phyloP scores from a whole-genome alignment of 2,113 vertebrate genomes.

The Pheucticus melanocephalus region DNA sequence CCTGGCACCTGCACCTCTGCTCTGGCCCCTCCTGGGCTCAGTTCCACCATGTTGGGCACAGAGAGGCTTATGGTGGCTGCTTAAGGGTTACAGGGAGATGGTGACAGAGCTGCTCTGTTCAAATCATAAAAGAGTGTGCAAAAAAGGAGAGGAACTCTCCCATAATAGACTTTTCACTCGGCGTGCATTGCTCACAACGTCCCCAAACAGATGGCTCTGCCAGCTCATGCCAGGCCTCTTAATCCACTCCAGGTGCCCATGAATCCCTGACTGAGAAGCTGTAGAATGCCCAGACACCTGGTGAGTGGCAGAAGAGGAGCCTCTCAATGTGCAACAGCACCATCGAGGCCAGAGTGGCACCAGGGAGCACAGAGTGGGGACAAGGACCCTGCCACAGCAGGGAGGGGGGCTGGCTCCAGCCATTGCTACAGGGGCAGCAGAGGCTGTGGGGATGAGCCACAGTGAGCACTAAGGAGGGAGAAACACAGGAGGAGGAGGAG shows the following conservation, averaged over 20 bases:
- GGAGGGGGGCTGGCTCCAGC: not conserved
- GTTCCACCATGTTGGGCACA: not conserved
- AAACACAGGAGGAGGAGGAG: not conserved
- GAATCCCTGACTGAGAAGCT: not conserved
- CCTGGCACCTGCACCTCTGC: not conserved
- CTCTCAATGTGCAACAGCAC: not conserved
- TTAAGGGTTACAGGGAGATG: not conserved
- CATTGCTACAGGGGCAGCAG: fast-evolving
- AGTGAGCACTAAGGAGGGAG: fast-evolving
- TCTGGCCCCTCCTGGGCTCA: not conserved
- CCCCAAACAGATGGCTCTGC: constrained; percentile 4
- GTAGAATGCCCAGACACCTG: fast-evolving
- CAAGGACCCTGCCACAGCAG: fast-evolving
- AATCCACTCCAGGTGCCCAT: not conserved
- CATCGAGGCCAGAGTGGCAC: not conserved
- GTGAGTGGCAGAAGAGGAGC: not conserved
- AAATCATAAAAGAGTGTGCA: not conserved
- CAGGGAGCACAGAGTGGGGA: not conserved
- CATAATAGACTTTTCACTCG: not conserved
- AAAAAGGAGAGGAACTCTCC: not conserved
- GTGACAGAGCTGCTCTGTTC: not conserved
- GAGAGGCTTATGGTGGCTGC: fast-evolving
- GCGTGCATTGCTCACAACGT: not conserved
- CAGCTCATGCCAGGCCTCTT: constrained; percentile 13
- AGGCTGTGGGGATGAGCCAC: not conserved